Evolutionary conservation across 2,797 vertebrate genomes (phyloP).

Genomic region (Phoxinus dragarum): DNA sequence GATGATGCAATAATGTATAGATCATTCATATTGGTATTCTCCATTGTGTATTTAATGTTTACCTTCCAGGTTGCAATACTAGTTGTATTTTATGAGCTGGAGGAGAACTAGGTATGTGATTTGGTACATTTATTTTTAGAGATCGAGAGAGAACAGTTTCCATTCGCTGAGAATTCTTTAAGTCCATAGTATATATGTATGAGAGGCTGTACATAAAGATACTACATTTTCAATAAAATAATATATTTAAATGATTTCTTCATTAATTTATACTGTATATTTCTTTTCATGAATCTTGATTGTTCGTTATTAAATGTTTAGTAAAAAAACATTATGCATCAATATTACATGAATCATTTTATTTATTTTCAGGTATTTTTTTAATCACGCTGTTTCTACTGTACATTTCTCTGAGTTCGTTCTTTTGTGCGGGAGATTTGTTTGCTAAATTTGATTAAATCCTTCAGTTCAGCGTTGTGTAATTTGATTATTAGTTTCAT

Average conservation of each 20-base stretch:
- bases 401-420: slow-evolving; percentile 37
- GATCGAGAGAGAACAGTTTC: slow-evolving; percentile 51
- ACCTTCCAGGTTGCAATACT: slow-evolving; percentile 75
- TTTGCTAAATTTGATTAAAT: slow-evolving; percentile 54
- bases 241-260: slow-evolving; percentile 65
- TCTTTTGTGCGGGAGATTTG: slow-evolving; percentile 48
- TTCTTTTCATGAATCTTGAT: slow-evolving; percentile 46
- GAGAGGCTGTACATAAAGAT: slow-evolving; percentile 61
- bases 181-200: slow-evolving; percentile 59
- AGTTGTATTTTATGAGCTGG: slow-evolving; percentile 63
- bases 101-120: slow-evolving; percentile 54
- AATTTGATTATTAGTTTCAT: slow-evolving; percentile 44
- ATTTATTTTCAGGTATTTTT: slow-evolving; percentile 65
- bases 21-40: slow-evolving; percentile 82
- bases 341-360: neutral
- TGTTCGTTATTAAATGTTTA: slow-evolving; percentile 29
- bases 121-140: slow-evolving; percentile 64
- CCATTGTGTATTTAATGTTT: slow-evolving; percentile 77
- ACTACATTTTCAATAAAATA: slow-evolving; percentile 68
- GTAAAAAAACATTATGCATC: slow-evolving; percentile 6
- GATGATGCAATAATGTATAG: slow-evolving; percentile 98
- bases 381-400: slow-evolving; percentile 49
- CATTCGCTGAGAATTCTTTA: slow-evolving; percentile 56
- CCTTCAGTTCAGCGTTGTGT: slow-evolving; percentile 33
- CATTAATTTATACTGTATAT: slow-evolving; percentile 54